Evolutionary conservation across 2,113 vertebrate genomes (phyloP), one percentile per base, ranked within the genome.

Genomic region (Pithys albifrons): DNA sequence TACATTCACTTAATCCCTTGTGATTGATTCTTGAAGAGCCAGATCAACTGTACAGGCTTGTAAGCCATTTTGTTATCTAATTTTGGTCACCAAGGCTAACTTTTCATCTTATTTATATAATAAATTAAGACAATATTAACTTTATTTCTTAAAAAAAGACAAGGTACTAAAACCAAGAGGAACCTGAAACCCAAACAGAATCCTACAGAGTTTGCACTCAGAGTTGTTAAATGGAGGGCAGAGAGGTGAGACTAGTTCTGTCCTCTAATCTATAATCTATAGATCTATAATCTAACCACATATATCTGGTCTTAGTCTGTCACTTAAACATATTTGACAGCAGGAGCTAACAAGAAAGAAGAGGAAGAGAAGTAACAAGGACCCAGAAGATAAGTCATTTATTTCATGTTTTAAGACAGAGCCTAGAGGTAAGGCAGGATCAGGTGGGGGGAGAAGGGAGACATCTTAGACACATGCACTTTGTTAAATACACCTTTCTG

Each of bases 391-490:
- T 22, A 4, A 74, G 39, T 35, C 0, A 71, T 65, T 77, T 80
- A 16, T 91, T 73, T 54, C 4, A 28, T 24, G 5, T 72, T 88
- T 72, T 66, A 80, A 31, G 35, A 33, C 5, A 67, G 29, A 89
- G 12, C 7, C 43, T 70, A 64, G n/a, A 71, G 27, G 14, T 65
- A 88, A 77, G 28, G 61, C 9, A 55, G 39, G 55, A 90, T 28
- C 0, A 0, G 12, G 5, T 7, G n/a, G 33, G 11, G 10, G 37
- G 14, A n/a, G 10, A 74, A 73, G 11, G 19, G 28, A 77, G 4
- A 7, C 2, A 1, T 64, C 51, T 80, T 51, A 59, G 39, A 24
- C 35, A 78, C 4, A 6, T 35, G 31, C 8, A 16, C 18, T 81
- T 88, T 89, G 24, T 46, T 92, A 61, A 17, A 41, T 92, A 85